phyloP scores from a whole-genome alignment of 2,888 invertebrate genomes.

The Polydrusus tereticollis region DNA sequence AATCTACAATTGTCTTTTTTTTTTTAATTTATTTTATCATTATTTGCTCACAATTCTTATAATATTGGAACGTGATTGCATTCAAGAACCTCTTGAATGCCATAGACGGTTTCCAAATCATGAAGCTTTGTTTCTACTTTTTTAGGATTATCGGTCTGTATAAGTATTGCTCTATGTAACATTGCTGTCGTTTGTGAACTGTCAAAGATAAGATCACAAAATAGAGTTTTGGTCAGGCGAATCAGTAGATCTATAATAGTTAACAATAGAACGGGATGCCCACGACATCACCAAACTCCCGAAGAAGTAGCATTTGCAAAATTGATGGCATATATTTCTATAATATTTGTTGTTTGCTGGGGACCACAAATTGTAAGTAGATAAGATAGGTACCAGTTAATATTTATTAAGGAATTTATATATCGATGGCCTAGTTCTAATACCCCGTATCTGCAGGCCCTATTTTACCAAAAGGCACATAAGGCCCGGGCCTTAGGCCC shows the following conservation, averaged over 20 bases:
- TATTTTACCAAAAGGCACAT: no score
- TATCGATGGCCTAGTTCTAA: no score
- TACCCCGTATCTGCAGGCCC: no score
- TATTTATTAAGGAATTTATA: no score
- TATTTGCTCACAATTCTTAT: no score
- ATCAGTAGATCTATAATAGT: slow-evolving; percentile 64
- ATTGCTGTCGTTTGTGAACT: slow-evolving; percentile 84
- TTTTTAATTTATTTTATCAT: no score
- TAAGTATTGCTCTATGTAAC: slow-evolving; percentile 86
- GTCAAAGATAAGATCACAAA: slow-evolving; percentile 71
- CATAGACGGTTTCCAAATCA: neutral
- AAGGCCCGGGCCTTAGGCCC: no score
- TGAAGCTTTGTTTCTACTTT: slow-evolving; percentile 15
- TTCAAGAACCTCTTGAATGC: no score
- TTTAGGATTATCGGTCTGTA: slow-evolving; percentile 78
- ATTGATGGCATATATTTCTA: slow-evolving; percentile 86
- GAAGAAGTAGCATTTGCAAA: slow-evolving; percentile 89
- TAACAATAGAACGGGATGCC: slow-evolving; percentile 56
- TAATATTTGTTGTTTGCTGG: slow-evolving; percentile 89
- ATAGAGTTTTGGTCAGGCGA: slow-evolving; percentile 64
- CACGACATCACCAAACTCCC: slow-evolving; percentile 72
- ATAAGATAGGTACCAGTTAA: neutral
- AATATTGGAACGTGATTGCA: no score
- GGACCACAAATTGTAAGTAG: slow-evolving; percentile 85
- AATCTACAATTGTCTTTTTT: no score